phyloP scores from a whole-genome alignment of 1,140 invertebrate species.

The Plodia interpunctella region DNA sequence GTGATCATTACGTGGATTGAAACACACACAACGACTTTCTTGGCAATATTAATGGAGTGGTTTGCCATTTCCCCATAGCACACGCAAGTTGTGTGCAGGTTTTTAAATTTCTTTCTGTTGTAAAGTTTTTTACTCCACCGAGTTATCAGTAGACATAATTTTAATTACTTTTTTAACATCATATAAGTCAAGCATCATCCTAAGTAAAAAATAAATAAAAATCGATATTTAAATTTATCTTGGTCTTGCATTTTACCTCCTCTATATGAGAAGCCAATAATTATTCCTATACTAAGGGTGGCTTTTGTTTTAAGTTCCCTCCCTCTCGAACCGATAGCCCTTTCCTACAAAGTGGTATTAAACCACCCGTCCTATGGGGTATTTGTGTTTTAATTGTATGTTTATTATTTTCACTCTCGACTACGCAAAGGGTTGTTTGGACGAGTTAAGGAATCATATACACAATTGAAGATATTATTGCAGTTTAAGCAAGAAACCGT shows the following conservation, averaged over 20 bases:
- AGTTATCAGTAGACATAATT: too few relatives aligned
- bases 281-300: slow-evolving; percentile 55
- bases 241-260: not conserved
- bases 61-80: too few relatives aligned
- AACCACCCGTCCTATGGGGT: slow-evolving; percentile 33
- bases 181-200: too few relatives aligned
- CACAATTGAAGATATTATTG: not conserved
- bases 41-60: too few relatives aligned
- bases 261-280: slow-evolving; percentile 42
- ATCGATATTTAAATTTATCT: not conserved
- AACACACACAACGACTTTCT: too few relatives aligned
- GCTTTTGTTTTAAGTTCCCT: slow-evolving; percentile 58
- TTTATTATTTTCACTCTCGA: slow-evolving; percentile 2
- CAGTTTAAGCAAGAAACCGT: not conserved
- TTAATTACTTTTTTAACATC: too few relatives aligned
- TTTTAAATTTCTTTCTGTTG: too few relatives aligned
- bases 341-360: slow-evolving; percentile 59
- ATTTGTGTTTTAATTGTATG: slow-evolving; percentile 42
- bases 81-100: too few relatives aligned
- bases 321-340: slow-evolving; percentile 45
- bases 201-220: not conserved
- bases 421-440: not conserved
- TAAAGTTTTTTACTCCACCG: too few relatives aligned
- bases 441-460: not conserved
- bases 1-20: too few relatives aligned